Percentiles rank a stretch among this genome's conserved stretches.
phyloP scores from a whole-genome alignment of 2,797 vertebrate species.

The Coreius guichenoti region DNA sequence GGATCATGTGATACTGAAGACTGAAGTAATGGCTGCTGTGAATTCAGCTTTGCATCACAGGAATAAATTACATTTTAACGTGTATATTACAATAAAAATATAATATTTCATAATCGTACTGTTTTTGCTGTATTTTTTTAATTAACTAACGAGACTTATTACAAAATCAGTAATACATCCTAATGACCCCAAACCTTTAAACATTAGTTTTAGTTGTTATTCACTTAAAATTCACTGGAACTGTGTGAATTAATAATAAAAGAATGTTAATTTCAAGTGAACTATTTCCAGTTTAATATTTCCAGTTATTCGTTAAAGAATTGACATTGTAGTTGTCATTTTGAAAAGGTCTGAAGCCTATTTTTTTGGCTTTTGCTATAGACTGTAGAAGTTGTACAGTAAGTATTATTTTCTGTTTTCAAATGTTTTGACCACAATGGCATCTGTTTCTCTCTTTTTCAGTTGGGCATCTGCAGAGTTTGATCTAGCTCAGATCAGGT shows the following conservation, averaged over 20 bases:
- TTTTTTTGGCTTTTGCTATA: neutral
- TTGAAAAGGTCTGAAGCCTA: neutral
- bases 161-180: neutral
- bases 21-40: neutral
- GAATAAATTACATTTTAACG: neutral
- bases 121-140: neutral
- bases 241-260: no score
- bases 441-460: slow-evolving; percentile 13
- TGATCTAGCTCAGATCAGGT: slow-evolving; percentile 84
- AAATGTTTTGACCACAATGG: neutral
- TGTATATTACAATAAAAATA: neutral
- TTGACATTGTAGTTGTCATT: neutral
- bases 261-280: neutral
- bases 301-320: neutral
- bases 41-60: neutral
- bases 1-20: neutral
- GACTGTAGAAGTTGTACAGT: neutral
- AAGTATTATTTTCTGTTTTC: neutral
- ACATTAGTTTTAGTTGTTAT: neutral
- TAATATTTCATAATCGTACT: neutral
- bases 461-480: slow-evolving; percentile 85
- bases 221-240: neutral
- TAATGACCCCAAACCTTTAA: neutral
- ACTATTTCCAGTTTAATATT: neutral
- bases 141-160: neutral